These are phyloP conservation scores for Phengaris alcon DNA, from an alignment of 2,888 invertebrate species.

Conservation along the genomic window DNA sequence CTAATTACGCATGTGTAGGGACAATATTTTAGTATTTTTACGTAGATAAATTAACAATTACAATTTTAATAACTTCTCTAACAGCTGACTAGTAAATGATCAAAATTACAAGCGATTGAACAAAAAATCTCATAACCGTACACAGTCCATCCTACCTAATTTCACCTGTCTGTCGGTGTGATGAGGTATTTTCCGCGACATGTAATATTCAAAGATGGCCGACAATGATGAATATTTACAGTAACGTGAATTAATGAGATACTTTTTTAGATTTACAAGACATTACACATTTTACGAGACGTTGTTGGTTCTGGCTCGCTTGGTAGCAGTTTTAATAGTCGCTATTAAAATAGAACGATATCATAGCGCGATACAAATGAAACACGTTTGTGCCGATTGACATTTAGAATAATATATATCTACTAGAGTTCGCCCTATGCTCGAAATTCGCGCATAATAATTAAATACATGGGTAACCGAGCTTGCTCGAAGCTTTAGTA, in stretches of 20 bases:
- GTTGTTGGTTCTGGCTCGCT: conserved; percentile 15
- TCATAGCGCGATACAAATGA: conserved; percentile 6
- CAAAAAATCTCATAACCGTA: too few species aligned
- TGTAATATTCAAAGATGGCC: conserved; percentile 3
- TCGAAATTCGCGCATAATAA: too few species aligned
- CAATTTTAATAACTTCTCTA: too few species aligned
- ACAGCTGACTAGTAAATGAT: too few species aligned
- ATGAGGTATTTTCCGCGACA: conserved; percentile 2
- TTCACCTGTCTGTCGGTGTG: conserved; percentile 16
- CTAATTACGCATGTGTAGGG: too few species aligned
- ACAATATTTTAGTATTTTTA: too few species aligned
- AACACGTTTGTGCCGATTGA: background rate
- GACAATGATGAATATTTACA: conserved; percentile 17
- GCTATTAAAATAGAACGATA: conserved; percentile 20
- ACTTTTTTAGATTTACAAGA: conserved; percentile 13
- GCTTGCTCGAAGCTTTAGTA: too few species aligned
- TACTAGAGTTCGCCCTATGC: too few species aligned
- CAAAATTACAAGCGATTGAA: too few species aligned
- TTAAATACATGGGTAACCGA: too few species aligned
- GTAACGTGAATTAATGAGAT: conserved; percentile 16
- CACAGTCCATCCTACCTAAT: conserved; percentile 4
- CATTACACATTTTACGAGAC: conserved; percentile 25
- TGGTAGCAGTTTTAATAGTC: conserved; percentile 14
- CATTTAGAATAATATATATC: too few species aligned
- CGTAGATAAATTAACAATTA: too few species aligned